These are phyloP conservation scores for Sycobia sp. DNA, from an alignment of 1,140 invertebrate genomes.

Conservation along the genomic window DNA sequence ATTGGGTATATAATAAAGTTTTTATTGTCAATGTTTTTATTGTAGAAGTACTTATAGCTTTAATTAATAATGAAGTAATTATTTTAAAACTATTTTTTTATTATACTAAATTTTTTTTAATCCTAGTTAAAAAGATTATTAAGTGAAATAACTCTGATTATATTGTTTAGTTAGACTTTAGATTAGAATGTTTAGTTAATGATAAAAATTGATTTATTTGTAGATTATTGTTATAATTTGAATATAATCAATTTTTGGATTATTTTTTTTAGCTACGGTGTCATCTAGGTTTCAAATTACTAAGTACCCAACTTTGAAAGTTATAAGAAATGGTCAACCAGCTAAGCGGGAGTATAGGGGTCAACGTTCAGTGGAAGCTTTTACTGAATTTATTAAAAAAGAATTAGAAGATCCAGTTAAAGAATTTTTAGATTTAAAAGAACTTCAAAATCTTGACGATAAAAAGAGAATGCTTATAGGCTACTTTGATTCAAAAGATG, in stretches of 20 bases:
- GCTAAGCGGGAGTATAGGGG: slow-evolving; percentile 95
- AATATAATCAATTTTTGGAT: slow-evolving; percentile 30
- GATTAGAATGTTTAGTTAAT: too few relatives aligned
- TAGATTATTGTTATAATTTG: slow-evolving; percentile 13
- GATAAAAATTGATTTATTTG: too few relatives aligned
- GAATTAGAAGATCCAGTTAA: slow-evolving; percentile 90
- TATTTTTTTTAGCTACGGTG: slow-evolving; percentile 69
- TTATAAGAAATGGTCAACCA: slow-evolving; percentile 92
- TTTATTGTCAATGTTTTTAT: too few relatives aligned
- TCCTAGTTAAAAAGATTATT: too few relatives aligned
- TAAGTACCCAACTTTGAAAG: slow-evolving; percentile 98
- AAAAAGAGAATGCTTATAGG: slow-evolving; percentile 92
- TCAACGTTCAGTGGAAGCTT: slow-evolving; percentile 81
- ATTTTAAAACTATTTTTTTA: too few relatives aligned
- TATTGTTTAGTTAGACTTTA: too few relatives aligned
- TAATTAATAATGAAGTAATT: too few relatives aligned
- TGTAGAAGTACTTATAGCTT: too few relatives aligned
- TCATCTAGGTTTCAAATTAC: slow-evolving; percentile 92
- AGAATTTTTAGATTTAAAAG: slow-evolving; percentile 76
- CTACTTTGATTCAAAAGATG: slow-evolving; percentile 85
- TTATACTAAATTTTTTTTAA: too few relatives aligned
- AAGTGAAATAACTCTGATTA: too few relatives aligned
- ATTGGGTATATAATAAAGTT: too few relatives aligned
- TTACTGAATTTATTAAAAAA: slow-evolving; percentile 85
- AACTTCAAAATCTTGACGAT: slow-evolving; percentile 80